Percentiles rank a stretch among this genome's conserved stretches.
Evolutionary conservation across 2,888 invertebrate genomes (phyloP).

Genomic region (Thymelicus lineola): DNA sequence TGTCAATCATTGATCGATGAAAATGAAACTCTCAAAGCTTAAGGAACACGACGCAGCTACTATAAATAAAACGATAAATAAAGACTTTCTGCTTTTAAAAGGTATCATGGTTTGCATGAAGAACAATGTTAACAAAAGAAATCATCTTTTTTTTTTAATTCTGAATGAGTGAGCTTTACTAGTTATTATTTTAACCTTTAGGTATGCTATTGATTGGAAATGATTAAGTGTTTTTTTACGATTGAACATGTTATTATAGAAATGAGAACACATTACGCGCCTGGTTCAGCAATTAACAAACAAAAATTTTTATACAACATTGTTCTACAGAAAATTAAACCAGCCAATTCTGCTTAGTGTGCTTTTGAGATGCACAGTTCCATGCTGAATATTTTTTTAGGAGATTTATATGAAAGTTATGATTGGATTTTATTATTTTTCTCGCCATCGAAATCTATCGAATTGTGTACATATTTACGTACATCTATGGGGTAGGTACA

Average conservation of each 20-base stretch:
- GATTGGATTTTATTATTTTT: too few species aligned
- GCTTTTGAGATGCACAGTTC: too few species aligned
- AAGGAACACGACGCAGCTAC: constrained; percentile 29
- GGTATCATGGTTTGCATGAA: constrained; percentile 16
- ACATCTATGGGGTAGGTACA: too few species aligned
- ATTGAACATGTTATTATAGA: not conserved
- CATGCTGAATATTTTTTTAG: too few species aligned
- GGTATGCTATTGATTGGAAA: not conserved
- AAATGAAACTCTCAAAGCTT: constrained; percentile 45
- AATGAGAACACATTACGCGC: too few species aligned
- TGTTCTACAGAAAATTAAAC: too few species aligned
- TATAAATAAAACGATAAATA: constrained; percentile 32
- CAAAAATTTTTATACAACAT: too few species aligned
- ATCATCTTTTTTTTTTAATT: not conserved
- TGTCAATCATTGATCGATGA: constrained; percentile 68
- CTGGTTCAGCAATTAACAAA: too few species aligned
- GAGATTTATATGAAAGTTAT: too few species aligned
- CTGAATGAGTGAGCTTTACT: not conserved
- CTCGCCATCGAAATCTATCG: too few species aligned
- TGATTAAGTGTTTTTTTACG: not conserved
- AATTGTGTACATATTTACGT: too few species aligned
- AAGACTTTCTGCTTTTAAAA: constrained; percentile 26
- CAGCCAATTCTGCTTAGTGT: too few species aligned
- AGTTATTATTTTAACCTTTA: not conserved
- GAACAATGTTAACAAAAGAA: constrained; percentile 3